Percentiles rank a stretch among this genome's conserved stretches.
phyloP scores from a whole-genome alignment of 2,797 vertebrate species.

The Yasuhikotakia modesta region DNA sequence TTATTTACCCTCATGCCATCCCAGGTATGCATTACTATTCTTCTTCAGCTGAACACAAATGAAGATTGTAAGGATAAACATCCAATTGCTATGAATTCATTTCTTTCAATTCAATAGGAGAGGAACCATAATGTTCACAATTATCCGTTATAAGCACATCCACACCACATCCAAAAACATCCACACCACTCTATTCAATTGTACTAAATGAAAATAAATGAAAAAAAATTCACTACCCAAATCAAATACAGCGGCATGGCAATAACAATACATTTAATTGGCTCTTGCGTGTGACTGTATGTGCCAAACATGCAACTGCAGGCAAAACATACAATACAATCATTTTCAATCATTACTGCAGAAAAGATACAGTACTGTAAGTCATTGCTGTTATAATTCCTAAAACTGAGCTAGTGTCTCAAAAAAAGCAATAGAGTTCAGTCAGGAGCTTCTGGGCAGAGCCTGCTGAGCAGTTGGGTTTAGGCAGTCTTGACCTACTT shows the following conservation, averaged over 20 bases:
- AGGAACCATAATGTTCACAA: too few relatives aligned
- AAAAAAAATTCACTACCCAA: background rate
- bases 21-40: too few relatives aligned
- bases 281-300: background rate
- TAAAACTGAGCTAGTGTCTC: background rate
- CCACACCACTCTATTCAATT: too few relatives aligned
- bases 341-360: background rate
- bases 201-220: too few relatives aligned
- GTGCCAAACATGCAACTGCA: background rate
- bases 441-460: background rate
- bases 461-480: slow-evolving; percentile 3
- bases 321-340: too few relatives aligned
- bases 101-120: too few relatives aligned
- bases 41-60: too few relatives aligned
- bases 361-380: background rate
- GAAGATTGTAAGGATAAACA: too few relatives aligned
- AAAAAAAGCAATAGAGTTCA: slow-evolving; percentile 12
- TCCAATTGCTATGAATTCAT: too few relatives aligned
- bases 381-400: background rate
- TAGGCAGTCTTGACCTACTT: slow-evolving; percentile 31
- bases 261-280: background rate
- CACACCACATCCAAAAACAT: too few relatives aligned
- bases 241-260: background rate
- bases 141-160: too few relatives aligned
- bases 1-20: too few relatives aligned